Percentiles rank a stretch among this genome's conserved stretches.
Conservation (phyloP, 1,140 invertebrate genomes). For the Elymnias hypermnestra region DNA sequence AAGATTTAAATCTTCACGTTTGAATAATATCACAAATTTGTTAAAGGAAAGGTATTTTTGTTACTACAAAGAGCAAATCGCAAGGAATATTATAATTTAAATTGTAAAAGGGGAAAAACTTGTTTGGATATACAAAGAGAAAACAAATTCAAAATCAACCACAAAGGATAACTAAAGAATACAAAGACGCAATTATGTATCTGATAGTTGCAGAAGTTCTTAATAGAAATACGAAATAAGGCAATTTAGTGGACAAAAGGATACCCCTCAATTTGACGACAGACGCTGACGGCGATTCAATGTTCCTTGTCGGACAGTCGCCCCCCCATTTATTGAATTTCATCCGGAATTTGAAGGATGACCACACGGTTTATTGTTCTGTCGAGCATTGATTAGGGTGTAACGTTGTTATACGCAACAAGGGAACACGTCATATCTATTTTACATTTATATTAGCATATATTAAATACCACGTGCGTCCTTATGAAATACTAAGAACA, state of each 20-base stretch:
- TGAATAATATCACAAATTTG: too few species aligned
- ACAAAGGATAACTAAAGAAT: constrained; percentile 51
- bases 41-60: too few species aligned
- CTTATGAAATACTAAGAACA: too few species aligned
- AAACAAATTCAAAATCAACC: constrained; percentile 25
- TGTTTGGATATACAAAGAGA: constrained; percentile 34
- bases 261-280: constrained; percentile 34
- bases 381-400: constrained; percentile 46
- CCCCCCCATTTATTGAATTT: constrained; percentile 68
- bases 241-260: constrained; percentile 70
- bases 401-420: constrained; percentile 38
- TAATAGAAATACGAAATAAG: constrained; percentile 59
- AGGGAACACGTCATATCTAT: background rate
- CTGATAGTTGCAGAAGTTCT: constrained; percentile 64
- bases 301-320: constrained; percentile 54
- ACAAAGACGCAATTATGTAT: constrained; percentile 58
- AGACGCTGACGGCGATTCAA: constrained; percentile 55
- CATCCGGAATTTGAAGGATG: constrained; percentile 45
- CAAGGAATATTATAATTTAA: too few species aligned
- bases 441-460: background rate
- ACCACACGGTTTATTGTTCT: constrained; percentile 61
- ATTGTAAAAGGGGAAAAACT: constrained; percentile 6
- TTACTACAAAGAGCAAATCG: too few species aligned
- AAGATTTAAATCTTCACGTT: too few species aligned
- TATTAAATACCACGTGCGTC: too few species aligned